These are phyloP conservation scores for Eudemis profundana DNA, from an alignment of 2,888 invertebrate species.

Conservation along the genomic window DNA sequence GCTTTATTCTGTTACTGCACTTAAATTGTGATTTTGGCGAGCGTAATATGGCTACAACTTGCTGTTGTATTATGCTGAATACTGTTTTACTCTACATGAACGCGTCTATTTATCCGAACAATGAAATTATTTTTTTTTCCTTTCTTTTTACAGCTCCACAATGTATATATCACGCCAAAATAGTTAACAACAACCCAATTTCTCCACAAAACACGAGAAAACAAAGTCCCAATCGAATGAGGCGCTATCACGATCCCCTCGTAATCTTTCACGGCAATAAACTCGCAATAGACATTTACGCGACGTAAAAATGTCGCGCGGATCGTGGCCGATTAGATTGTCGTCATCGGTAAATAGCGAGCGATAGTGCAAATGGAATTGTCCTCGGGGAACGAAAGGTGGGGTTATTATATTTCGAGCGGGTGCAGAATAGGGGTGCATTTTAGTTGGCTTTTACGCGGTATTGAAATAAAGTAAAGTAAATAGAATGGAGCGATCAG, in stretches of 20 bases:
- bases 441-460: slow-evolving; percentile 25
- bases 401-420: slow-evolving; percentile 33
- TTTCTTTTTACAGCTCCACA: too few species aligned
- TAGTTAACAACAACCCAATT: not conserved
- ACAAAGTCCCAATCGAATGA: slow-evolving; percentile 37
- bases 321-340: slow-evolving; percentile 37
- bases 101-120: too few species aligned
- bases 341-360: slow-evolving; percentile 38
- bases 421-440: slow-evolving; percentile 31
- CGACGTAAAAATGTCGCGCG: slow-evolving; percentile 39
- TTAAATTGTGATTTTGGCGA: too few species aligned
- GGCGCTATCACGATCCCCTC: slow-evolving; percentile 30
- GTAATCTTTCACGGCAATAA: slow-evolving; percentile 41
- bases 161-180: not conserved
- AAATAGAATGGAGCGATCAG: not conserved
- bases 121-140: too few species aligned
- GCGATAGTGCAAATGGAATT: slow-evolving; percentile 42
- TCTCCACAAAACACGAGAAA: slow-evolving; percentile 12
- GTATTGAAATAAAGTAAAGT: slow-evolving; percentile 12
- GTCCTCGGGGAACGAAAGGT: slow-evolving; percentile 29
- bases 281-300: slow-evolving; percentile 39
- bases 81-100: too few species aligned
- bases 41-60: too few species aligned
- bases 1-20: too few species aligned
- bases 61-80: too few species aligned